Percentiles rank a stretch among this genome's conserved stretches.
These are phyloP conservation scores for Myxocyprinus asiaticus DNA, from an alignment of 2,113 vertebrate genomes.

Conservation along the genomic window DNA sequence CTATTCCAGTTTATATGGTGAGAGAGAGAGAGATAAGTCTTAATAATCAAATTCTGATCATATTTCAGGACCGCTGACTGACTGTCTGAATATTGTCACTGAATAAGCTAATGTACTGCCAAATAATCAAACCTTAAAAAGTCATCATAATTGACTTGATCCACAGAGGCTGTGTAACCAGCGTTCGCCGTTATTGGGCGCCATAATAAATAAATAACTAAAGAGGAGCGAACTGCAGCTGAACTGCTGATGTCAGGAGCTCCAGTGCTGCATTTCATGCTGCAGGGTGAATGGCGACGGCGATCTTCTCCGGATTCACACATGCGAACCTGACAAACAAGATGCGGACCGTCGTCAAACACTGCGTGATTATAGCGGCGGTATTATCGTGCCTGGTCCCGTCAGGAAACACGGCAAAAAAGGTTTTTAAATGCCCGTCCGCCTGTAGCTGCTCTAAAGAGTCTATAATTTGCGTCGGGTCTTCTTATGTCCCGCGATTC, in stretches of 20 bases:
- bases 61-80: slow-evolving; percentile 26
- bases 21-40: too few relatives aligned
- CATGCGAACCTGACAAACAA: slow-evolving; percentile 71
- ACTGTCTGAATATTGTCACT: slow-evolving; percentile 35
- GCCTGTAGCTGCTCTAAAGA: slow-evolving; percentile 94
- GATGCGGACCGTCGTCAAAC: slow-evolving; percentile 70
- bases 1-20: too few relatives aligned
- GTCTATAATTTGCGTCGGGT: slow-evolving; percentile 93
- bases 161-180: slow-evolving; percentile 37
- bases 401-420: slow-evolving; percentile 68
- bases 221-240: slow-evolving; percentile 71
- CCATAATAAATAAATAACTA: slow-evolving; percentile 77
- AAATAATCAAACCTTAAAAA: not conserved
- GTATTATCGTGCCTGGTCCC: slow-evolving; percentile 58
- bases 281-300: slow-evolving; percentile 70
- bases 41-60: too few relatives aligned
- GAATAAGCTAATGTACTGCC: not conserved
- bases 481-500: slow-evolving; percentile 80
- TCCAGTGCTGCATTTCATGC: slow-evolving; percentile 78
- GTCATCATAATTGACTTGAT: not conserved
- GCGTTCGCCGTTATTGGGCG: slow-evolving; percentile 56
- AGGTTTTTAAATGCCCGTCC: slow-evolving; percentile 79
- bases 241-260: slow-evolving; percentile 88
- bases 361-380: slow-evolving; percentile 61
- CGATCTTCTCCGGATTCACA: slow-evolving; percentile 54